phyloP scores from a whole-genome alignment of 2,888 invertebrate species.

The Spatulosminthurus flaviceps region DNA sequence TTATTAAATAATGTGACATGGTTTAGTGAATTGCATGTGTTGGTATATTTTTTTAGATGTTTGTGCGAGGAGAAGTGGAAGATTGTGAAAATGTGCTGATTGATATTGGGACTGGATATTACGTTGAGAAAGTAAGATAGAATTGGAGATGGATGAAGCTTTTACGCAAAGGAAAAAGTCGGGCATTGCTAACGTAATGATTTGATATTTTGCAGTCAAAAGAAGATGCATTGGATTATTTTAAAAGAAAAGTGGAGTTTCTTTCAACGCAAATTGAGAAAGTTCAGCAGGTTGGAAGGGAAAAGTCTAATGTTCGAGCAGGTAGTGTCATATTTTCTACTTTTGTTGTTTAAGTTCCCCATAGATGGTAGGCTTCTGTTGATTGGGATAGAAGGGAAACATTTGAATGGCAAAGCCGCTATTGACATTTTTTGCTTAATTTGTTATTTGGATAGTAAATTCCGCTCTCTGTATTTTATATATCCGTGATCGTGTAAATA shows the following conservation, averaged over 20 bases:
- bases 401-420: too few relatives aligned
- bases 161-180: too few relatives aligned
- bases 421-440: too few relatives aligned
- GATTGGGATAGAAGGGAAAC: too few relatives aligned
- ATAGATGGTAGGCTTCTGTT: neutral
- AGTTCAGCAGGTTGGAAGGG: slow-evolving; percentile 81
- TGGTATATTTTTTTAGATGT: slow-evolving; percentile 83
- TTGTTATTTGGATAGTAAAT: too few relatives aligned
- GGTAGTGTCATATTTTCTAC: slow-evolving; percentile 61
- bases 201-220: slow-evolving; percentile 35
- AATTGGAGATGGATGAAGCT: too few relatives aligned
- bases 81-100: slow-evolving; percentile 88
- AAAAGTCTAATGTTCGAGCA: slow-evolving; percentile 84
- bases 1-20: neutral
- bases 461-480: too few relatives aligned
- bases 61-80: slow-evolving; percentile 88
- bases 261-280: slow-evolving; percentile 95
- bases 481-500: too few relatives aligned
- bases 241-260: slow-evolving; percentile 88
- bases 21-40: too few relatives aligned
- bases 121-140: slow-evolving; percentile 87
- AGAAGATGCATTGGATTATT: slow-evolving; percentile 77
- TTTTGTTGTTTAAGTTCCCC: neutral
- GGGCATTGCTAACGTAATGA: neutral
- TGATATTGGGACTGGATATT: slow-evolving; percentile 97